These are phyloP conservation scores for Albula glossodonta DNA, from an alignment of 2,113 vertebrate species.

Conservation along the genomic window DNA sequence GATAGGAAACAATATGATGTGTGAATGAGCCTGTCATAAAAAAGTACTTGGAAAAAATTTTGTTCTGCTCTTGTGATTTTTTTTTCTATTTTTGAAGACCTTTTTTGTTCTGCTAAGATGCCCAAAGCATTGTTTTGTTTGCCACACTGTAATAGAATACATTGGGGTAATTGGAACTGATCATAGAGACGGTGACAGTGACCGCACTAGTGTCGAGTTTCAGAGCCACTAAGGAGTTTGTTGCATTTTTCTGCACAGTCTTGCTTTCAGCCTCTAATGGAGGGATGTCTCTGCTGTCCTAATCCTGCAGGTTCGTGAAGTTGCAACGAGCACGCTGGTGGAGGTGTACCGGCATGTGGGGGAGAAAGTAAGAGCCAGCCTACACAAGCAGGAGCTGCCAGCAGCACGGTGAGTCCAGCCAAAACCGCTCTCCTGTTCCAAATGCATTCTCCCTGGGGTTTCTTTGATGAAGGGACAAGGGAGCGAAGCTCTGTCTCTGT, in stretches of 20 bases:
- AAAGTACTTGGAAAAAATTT: too few species aligned
- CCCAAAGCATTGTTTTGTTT: background rate
- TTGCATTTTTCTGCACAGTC: background rate
- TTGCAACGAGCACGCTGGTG: slow-evolving; percentile 80
- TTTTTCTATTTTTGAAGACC: too few species aligned
- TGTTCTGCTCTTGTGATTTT: too few species aligned
- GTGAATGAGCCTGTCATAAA: too few species aligned
- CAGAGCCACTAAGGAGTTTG: too few species aligned
- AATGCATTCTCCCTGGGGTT: background rate
- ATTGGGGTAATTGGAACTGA: background rate
- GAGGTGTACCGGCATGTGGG: slow-evolving; percentile 91
- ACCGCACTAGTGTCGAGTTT: background rate
- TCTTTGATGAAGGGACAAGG: background rate
- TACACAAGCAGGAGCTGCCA: slow-evolving; percentile 83
- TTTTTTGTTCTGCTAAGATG: background rate
- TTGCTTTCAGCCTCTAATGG: background rate
- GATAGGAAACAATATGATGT: too few species aligned
- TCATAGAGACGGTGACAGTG: background rate
- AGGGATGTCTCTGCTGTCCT: background rate
- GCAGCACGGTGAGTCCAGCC: slow-evolving; percentile 79
- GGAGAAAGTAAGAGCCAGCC: slow-evolving; percentile 82
- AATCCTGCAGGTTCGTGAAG: slow-evolving; percentile 82
- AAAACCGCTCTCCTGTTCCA: background rate
- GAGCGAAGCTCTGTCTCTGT: background rate
- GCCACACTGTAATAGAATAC: background rate